These are phyloP conservation scores for Aphodius granarius DNA, from an alignment of 2,888 invertebrate species.

Conservation along the genomic window DNA sequence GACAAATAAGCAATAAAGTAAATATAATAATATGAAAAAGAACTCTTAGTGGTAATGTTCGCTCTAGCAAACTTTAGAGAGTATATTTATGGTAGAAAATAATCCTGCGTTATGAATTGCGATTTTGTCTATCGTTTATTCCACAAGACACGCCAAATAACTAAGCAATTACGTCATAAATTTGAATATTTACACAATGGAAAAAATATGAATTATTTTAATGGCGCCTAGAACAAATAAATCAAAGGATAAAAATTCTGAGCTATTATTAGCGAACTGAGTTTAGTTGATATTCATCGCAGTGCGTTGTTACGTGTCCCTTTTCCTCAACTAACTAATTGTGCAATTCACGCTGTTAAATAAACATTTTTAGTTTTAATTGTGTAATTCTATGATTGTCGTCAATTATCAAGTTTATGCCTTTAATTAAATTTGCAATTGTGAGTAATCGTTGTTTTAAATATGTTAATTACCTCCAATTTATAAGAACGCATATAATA, in stretches of 20 bases:
- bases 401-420: not conserved
- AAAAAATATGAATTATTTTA: not conserved
- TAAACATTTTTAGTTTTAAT: not conserved
- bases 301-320: not conserved
- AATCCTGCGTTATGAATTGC: no score
- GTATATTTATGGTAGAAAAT: no score
- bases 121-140: not conserved
- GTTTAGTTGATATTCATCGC: not conserved
- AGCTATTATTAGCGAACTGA: not conserved
- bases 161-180: not conserved
- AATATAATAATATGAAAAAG: no score
- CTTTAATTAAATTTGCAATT: not conserved
- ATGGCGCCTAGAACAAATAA: not conserved
- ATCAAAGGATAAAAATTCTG: not conserved
- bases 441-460: not conserved
- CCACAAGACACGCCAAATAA: not conserved
- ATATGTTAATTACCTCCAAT: not conserved
- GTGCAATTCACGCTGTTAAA: not conserved
- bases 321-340: not conserved
- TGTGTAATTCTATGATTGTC: not conserved
- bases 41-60: no score
- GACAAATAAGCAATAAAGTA: no score
- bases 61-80: no score
- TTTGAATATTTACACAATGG: not conserved
- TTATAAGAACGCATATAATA: not conserved